Conservation (phyloP, 2,113 vertebrate genomes). For the Cyprinodon brontotheroides region DNA sequence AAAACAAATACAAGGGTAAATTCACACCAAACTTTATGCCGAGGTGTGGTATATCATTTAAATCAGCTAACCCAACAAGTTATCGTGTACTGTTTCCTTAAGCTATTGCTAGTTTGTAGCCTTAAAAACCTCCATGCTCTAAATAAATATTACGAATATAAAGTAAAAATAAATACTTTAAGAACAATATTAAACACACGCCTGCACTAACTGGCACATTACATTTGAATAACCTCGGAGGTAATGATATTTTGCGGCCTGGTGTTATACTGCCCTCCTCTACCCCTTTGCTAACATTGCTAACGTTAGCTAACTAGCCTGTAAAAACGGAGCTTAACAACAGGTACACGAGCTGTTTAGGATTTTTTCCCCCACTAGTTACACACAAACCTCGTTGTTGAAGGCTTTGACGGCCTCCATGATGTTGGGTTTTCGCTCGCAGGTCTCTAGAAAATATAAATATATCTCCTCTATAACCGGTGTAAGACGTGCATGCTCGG, state of each 20-base stretch:
- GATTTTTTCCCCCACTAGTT: neutral
- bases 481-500: slow-evolving; percentile 72
- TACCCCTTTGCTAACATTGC: slow-evolving; percentile 41
- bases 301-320: slow-evolving; percentile 50
- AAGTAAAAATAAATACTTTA: neutral
- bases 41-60: no score
- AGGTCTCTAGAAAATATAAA: slow-evolving; percentile 54
- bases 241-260: slow-evolving; percentile 53
- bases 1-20: neutral
- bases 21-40: neutral
- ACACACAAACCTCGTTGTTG: slow-evolving; percentile 83
- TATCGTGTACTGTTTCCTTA: slow-evolving; percentile 43
- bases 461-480: slow-evolving; percentile 62
- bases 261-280: slow-evolving; percentile 28
- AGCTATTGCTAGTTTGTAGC: slow-evolving; percentile 31
- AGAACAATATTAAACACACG: rapidly evolving
- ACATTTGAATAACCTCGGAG: neutral
- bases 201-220: rapidly evolving
- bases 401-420: slow-evolving; percentile 87
- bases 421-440: slow-evolving; percentile 48
- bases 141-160: neutral
- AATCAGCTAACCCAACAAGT: slow-evolving; percentile 32
- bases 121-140: neutral
- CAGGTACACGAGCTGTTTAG: neutral
- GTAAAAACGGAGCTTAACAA: slow-evolving; percentile 16